Conservation (phyloP, 2,113 vertebrate genomes). For the Hystrix brachyura region DNA sequence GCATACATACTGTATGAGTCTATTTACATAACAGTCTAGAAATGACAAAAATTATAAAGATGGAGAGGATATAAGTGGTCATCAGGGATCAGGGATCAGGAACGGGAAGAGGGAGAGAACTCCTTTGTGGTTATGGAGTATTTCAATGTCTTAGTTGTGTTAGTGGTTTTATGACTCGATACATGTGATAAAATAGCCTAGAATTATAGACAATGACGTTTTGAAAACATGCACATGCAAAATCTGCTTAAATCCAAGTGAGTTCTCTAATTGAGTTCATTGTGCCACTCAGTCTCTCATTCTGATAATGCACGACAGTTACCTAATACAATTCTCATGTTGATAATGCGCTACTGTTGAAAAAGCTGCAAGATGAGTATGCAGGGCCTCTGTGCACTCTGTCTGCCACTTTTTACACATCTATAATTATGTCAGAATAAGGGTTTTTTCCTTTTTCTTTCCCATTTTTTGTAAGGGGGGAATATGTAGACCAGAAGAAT, state of each 20-base stretch:
- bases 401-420: neutral
- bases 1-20: neutral
- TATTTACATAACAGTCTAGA: neutral
- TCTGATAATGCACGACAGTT: neutral
- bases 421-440: constrained; percentile 16
- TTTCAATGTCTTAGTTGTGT: neutral
- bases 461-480: neutral
- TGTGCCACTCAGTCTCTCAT: neutral
- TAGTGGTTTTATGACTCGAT: neutral
- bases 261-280: neutral
- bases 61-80: neutral
- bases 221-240: neutral
- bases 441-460: neutral
- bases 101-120: neutral
- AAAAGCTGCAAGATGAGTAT: neutral
- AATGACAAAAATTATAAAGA: neutral
- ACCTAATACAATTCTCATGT: neutral
- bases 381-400: neutral
- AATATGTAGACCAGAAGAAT: neutral
- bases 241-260: neutral
- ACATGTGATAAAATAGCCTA: neutral
- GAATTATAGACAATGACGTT: neutral
- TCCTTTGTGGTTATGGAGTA: neutral
- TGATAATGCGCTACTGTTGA: neutral
- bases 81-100: neutral